phyloP scores from a whole-genome alignment of 2,113 vertebrate species.

The Gila orcuttii region DNA sequence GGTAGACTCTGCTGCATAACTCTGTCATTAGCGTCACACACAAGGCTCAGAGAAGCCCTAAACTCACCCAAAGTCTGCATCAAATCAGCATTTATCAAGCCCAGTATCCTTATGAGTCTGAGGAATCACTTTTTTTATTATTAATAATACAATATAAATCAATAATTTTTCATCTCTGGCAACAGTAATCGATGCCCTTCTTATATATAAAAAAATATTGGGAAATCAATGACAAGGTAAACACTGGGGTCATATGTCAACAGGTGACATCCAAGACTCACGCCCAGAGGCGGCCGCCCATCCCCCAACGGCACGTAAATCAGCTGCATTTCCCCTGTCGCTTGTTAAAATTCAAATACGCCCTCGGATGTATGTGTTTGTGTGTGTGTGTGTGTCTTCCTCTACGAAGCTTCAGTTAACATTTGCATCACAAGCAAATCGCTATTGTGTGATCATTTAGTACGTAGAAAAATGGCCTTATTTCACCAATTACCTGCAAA shows the following conservation, averaged over 20 bases:
- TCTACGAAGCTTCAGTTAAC: slow-evolving; percentile 63
- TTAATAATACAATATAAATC: background rate
- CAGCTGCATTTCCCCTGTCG: slow-evolving; percentile 39
- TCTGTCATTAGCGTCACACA: slow-evolving; percentile 58
- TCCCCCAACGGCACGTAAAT: slow-evolving; percentile 23
- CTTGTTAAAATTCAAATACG: slow-evolving; percentile 63
- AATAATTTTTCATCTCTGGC: background rate
- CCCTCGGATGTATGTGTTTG: slow-evolving; percentile 49
- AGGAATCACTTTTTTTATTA: background rate
- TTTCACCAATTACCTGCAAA: slow-evolving; percentile 30
- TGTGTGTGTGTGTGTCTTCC: slow-evolving; percentile 44
- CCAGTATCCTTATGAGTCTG: background rate
- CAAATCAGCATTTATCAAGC: slow-evolving; percentile 42
- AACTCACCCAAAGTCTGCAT: slow-evolving; percentile 32
- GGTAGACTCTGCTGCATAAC: slow-evolving; percentile 49
- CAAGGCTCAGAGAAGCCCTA: slow-evolving; percentile 48
- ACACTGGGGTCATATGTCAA: slow-evolving; percentile 45
- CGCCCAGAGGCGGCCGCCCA: background rate
- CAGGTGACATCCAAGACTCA: slow-evolving; percentile 44
- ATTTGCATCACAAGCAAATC: slow-evolving; percentile 81
- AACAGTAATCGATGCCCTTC: no score
- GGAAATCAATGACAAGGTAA: slow-evolving; percentile 44
- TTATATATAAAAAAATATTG: background rate
- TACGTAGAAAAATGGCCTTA: slow-evolving; percentile 18
- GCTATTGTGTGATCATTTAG: slow-evolving; percentile 35